Conservation (phyloP, 2,888 invertebrate genomes). For the Aphelenchoides bicaudatus region DNA sequence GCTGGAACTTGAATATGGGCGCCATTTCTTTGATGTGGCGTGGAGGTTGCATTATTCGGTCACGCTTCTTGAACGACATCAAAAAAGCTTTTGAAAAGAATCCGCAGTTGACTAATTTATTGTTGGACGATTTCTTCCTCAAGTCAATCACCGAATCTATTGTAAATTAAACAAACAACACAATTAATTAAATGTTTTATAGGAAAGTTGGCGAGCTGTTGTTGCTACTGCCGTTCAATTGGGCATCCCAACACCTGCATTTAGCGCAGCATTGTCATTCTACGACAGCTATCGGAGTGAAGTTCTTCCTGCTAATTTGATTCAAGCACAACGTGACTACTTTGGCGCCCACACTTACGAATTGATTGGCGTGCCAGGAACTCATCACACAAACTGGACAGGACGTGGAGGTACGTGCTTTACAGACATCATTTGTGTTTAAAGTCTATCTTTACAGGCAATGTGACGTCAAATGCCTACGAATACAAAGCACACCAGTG, state of each 20-base stretch:
- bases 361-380: constrained; percentile 77
- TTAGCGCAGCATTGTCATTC: constrained; percentile 88
- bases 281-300: constrained; percentile 89
- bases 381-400: constrained; percentile 96
- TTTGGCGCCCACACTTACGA: constrained; percentile 99
- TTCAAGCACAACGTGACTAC: constrained; percentile 95
- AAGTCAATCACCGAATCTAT: constrained; percentile 78
- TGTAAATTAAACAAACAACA: constrained; percentile 40
- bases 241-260: constrained; percentile 89
- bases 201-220: constrained; percentile 77
- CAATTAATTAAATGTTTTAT: constrained; percentile 23
- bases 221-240: constrained; percentile 69
- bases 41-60: constrained; percentile 69
- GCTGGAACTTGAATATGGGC: constrained; percentile 94
- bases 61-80: constrained; percentile 77
- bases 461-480: constrained; percentile 88
- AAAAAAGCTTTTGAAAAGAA: constrained; percentile 88
- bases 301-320: constrained; percentile 84
- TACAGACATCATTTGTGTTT: no score
- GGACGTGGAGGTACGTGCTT: constrained; percentile 96
- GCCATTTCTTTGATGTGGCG: constrained; percentile 99
- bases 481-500: constrained; percentile 5
- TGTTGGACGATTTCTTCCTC: constrained; percentile 88
- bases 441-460: no score
- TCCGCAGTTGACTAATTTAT: constrained; percentile 77